Conservation (phyloP, 2,113 vertebrate species). For the Sialia sialis region DNA sequence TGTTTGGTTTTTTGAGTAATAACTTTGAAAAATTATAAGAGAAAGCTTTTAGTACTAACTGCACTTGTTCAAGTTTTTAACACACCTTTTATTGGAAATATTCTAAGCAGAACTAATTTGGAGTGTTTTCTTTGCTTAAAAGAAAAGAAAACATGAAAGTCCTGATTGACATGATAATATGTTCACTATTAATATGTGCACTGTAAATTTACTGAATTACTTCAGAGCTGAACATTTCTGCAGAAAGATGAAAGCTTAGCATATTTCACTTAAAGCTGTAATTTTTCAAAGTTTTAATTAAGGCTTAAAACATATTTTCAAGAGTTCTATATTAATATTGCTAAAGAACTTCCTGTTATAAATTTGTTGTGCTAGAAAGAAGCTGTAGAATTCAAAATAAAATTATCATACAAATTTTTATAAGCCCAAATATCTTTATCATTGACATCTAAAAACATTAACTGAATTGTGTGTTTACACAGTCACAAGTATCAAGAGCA, state of each 20-base stretch:
- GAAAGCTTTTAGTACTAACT: background rate
- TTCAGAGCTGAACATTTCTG: background rate
- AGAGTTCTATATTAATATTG: background rate
- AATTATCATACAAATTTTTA: background rate
- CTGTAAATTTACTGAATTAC: conserved; percentile 14
- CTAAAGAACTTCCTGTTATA: background rate
- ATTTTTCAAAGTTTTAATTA: conserved; percentile 49
- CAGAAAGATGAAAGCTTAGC: conserved; percentile 37
- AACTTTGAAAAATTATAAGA: background rate
- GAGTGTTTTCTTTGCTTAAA: background rate
- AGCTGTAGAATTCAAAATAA: background rate
- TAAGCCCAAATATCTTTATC: background rate
- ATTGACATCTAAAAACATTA: background rate
- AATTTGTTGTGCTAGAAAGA: background rate
- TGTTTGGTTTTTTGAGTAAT: background rate
- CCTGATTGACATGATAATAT: conserved; percentile 23
- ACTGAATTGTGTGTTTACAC: background rate
- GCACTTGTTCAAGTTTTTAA: background rate
- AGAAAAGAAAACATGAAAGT: conserved; percentile 1
- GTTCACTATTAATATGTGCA: background rate
- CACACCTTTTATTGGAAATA: background rate
- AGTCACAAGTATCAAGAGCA: background rate
- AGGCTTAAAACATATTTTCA: conserved; percentile 14
- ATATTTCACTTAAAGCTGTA: conserved; percentile 14
- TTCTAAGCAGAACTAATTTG: background rate